phyloP scores from a whole-genome alignment of 1,140 invertebrate genomes.

The Micrasema longulum region DNA sequence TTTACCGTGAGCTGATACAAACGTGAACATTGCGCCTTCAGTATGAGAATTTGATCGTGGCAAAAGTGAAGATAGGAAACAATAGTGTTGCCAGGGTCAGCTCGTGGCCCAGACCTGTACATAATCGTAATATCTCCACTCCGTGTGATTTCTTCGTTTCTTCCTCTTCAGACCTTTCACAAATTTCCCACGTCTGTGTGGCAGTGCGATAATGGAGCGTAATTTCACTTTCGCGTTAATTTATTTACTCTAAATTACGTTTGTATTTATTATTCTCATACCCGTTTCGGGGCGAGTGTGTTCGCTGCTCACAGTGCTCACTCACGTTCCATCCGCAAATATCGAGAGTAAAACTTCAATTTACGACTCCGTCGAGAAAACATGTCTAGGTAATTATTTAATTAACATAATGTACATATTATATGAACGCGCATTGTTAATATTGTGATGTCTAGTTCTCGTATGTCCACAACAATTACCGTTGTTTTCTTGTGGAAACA shows the following conservation, averaged over 20 bases:
- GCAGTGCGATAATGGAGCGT: constrained; percentile 20
- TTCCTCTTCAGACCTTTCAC: constrained; percentile 4
- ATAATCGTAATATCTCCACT: background rate
- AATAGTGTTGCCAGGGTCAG: constrained; percentile 21
- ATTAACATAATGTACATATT: too few species aligned
- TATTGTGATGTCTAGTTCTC: background rate
- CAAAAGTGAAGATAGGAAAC: background rate
- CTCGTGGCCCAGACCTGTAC: constrained; percentile 12
- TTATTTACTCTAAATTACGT: background rate
- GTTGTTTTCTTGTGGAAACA: too few species aligned
- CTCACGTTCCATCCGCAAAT: constrained; percentile 21
- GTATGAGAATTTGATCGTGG: constrained; percentile 15
- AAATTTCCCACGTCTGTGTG: constrained; percentile 14
- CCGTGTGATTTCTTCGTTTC: too few species aligned
- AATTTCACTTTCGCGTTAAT: constrained; percentile 28
- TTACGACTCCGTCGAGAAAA: constrained; percentile 7
- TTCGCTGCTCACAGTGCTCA: background rate
- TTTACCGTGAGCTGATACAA: background rate
- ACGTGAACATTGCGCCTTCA: background rate
- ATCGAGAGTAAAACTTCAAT: constrained; percentile 4
- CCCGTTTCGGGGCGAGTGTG: too few species aligned
- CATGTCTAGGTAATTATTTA: background rate
- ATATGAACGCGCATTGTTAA: background rate
- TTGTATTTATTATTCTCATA: background rate
- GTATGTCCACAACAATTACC: background rate